Evolutionary conservation across 2,888 invertebrate species (phyloP), one percentile per base, ranked within the genome.

Genomic region (Pandemis cinnamomeana): DNA sequence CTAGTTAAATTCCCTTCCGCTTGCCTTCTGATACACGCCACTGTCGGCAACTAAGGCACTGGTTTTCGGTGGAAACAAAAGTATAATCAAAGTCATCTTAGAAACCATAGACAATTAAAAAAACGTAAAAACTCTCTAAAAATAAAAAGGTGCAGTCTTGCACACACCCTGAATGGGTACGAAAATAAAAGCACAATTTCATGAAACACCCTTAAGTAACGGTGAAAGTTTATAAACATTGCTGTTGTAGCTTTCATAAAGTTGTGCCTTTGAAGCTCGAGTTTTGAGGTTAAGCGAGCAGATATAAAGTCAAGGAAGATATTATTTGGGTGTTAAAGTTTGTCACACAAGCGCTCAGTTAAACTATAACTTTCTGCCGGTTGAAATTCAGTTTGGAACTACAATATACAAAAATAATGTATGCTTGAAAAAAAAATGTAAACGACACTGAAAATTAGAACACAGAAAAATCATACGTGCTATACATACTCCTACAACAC

Each of bases 221-320:
- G 64, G 68, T 55, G 58, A 44, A 60, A 68, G 68, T 68, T 68
- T 68, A 63, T 13, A 42, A 63, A 63, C 63, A 64, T 48, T 27
- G 11, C 27, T 27, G 61, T 61, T 61, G 46, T 48, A 27, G 20
- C 20, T 46, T 64, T 48, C 64, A 48, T 64, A 64, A 64, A 64
- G 64, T 36, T 61, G 61, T 41, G 61, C 61, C 41, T 60, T 36
- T 64, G 46, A 27, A 27, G 64, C 46, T 13, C 46, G 48, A 64
- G 64, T 48, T 64, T 64, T 64, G 61, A 64, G 64, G 58, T 58
- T 58, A 58, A 27, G 27, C 27, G 27, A 27, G 27, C 27, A 64
- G 46, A 48, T 64, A 64, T 64, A 46, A 64, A 27, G 64, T 27
- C 63, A 64, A 64, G 46, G 64, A 2, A 27, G 48, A 46, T 44